These are phyloP conservation scores for Lepus oiostolus DNA, from an alignment of 2,797 vertebrate species.

Conservation along the genomic window DNA sequence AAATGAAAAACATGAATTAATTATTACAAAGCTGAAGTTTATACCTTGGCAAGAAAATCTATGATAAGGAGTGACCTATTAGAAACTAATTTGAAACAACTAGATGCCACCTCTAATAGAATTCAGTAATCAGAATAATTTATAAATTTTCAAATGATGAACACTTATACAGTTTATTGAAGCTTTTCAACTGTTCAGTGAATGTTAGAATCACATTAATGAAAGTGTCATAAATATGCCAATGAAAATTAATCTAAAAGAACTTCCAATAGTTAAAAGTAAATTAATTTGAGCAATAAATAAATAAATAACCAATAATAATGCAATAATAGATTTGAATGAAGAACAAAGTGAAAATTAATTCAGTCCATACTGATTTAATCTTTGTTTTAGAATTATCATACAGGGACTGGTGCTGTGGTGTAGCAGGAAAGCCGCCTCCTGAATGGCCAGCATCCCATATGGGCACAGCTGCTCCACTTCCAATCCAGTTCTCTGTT, in stretches of 20 bases:
- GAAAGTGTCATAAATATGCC: conserved; percentile 30
- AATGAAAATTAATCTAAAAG: conserved; percentile 22
- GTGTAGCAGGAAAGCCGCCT: too few relatives aligned
- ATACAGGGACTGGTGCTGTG: not conserved
- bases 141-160: conserved; percentile 56
- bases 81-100: not conserved
- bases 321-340: not conserved
- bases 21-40: conserved; percentile 38
- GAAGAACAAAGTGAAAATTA: not conserved
- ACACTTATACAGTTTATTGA: not conserved
- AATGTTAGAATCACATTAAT: not conserved
- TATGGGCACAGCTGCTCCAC: too few relatives aligned
- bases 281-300: not conserved
- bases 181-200: not conserved
- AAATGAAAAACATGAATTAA: conserved; percentile 35
- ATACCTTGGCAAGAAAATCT: conserved; percentile 3
- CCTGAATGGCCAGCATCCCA: too few relatives aligned
- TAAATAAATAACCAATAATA: not conserved
- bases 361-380: not conserved
- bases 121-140: not conserved
- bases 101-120: conserved; percentile 3
- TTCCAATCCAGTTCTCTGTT: too few relatives aligned
- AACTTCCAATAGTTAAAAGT: not conserved
- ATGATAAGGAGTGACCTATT: conserved; percentile 28
- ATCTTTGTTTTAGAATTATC: conserved; percentile 14